Percentiles rank a stretch among this genome's conserved stretches.
Conservation (phyloP, 2,797 vertebrate genomes). For the Meriones psammophilus region DNA sequence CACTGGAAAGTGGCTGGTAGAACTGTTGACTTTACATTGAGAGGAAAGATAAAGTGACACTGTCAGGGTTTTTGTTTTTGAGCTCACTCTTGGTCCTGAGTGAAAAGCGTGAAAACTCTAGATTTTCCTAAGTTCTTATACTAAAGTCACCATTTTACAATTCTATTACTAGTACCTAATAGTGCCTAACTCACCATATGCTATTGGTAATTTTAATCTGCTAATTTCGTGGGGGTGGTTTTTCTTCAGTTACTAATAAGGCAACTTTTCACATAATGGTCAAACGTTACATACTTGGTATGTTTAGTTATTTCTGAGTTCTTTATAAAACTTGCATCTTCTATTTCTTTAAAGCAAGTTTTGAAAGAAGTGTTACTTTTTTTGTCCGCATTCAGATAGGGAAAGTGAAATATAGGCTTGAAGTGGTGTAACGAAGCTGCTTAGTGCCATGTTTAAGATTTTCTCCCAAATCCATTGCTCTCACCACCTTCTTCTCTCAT, state of each 20-base stretch:
- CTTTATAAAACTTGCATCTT: neutral
- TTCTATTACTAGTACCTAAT: neutral
- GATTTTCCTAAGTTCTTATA: neutral
- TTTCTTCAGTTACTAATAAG: neutral
- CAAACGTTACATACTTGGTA: neutral
- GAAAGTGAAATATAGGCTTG: neutral
- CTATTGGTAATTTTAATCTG: neutral
- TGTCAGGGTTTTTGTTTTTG: constrained; percentile 5
- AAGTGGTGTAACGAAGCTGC: neutral
- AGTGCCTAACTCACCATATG: neutral
- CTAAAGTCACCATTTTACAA: constrained; percentile 2
- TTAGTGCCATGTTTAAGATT: neutral
- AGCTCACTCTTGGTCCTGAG: constrained; percentile 43
- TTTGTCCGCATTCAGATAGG: neutral
- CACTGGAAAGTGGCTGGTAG: constrained; percentile 61
- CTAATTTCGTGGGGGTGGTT: neutral
- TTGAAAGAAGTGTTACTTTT: neutral
- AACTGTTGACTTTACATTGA: constrained; percentile 58
- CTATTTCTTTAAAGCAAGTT: neutral
- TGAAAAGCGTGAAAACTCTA: constrained; percentile 54
- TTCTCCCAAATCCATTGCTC: neutral
- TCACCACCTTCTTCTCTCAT: neutral
- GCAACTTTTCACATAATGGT: neutral
- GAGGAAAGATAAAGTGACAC: constrained; percentile 50
- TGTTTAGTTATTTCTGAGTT: neutral